These are phyloP conservation scores for Hippopotamus amphibius DNA, from an alignment of 2,113 vertebrate species.

Conservation along the genomic window DNA sequence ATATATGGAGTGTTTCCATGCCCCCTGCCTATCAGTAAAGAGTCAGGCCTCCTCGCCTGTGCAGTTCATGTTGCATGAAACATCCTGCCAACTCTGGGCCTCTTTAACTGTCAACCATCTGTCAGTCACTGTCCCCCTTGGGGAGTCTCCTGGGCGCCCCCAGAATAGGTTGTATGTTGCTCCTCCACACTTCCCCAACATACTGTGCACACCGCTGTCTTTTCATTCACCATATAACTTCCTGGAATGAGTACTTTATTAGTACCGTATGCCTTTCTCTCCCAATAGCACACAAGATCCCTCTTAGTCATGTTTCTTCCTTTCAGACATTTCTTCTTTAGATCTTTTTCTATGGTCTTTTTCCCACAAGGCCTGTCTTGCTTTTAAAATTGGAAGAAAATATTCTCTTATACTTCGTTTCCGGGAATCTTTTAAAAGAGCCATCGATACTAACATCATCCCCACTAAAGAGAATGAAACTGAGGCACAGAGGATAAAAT, in stretches of 20 bases:
- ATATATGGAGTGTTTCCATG: neutral
- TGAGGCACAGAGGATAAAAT: neutral
- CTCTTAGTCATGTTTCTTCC: neutral
- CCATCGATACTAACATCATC: neutral
- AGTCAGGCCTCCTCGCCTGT: neutral
- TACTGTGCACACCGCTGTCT: neutral
- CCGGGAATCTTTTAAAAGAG: neutral
- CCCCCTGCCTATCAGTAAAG: neutral
- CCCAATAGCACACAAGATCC: neutral
- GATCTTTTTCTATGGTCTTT: neutral
- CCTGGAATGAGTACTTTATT: neutral
- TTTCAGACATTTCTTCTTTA: neutral
- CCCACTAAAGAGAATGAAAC: neutral
- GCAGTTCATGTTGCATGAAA: neutral
- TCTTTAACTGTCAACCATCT: constrained; percentile 13
- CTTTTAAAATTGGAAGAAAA: constrained; percentile 25
- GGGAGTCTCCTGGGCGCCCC: neutral
- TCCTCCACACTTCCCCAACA: neutral
- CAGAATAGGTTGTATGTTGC: neutral
- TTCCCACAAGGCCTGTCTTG: neutral
- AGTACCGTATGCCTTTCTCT: neutral
- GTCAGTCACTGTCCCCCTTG: neutral
- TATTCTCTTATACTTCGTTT: neutral
- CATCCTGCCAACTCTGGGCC: neutral
- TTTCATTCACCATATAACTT: neutral